Base-by-base conservation (phyloP, 1,140 invertebrate genomes). In the Heterodera schachtii region DNA sequence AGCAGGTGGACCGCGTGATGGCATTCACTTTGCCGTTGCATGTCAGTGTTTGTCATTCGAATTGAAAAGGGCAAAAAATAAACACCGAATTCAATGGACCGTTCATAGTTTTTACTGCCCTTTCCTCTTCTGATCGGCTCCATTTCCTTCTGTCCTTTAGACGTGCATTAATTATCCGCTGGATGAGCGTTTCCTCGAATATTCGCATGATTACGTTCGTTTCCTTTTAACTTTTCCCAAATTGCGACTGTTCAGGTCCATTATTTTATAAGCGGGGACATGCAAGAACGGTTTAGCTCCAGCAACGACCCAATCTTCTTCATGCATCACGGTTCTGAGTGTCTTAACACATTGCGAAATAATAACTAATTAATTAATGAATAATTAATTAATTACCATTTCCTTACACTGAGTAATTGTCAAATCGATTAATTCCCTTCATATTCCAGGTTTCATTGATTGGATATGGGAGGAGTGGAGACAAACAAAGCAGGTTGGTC, bases 231-330 rank as follows among this genome's bases (percentile, higher is more conserved):
- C 19, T 19, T 47, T 73, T 19, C 11, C 4, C 71, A 47, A 19
- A 16, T 47, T 16, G 4, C 8, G 4, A 16, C 16, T 73, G 77
- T 60, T 44, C 9, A 43, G 57, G 57, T 79, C n/a, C 87, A 88
- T 74, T 80, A 90, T n/a, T 88, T 86, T 81, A 87, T 89, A 47
- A 87, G 86, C 47, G 88, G 88, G 16, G 89, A 90, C 81, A 90
- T 89, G 89, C 46, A 78, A 47, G 88, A 89, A n/a, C 83, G 88
- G 49, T 76, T 80, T 41, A 89, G 87, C 4, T 84, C 83, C 31
- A 86, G 90, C 46, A 91, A 90, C 79, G 91, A 92, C 81, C 88
- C 88, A 3, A 76, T 89, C 71, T 89, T 89, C 79, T 89, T 89
- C 73, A 73, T 89, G 60, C 89, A 89, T 73, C 88, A 89, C 75